Percentiles rank a stretch among this genome's conserved stretches.
Evolutionary conservation across 1,140 invertebrate species (phyloP).

Genomic region (honey bee (Apis mellifera)): Amel_HAv3.1 CM009937.2:4675001-4675500

Average conservation of each 20-base stretch:
- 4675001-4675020: conserved; percentile 44
- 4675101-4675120: conserved; percentile 13
- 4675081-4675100: conserved; percentile 14
- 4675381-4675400: not conserved
- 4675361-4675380: conserved; percentile 3
- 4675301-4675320: not conserved
- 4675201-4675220: too few relatives aligned
- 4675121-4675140: not conserved
- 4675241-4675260: too few relatives aligned
- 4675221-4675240: too few relatives aligned
- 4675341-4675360: conserved; percentile 1
- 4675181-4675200: too few relatives aligned
- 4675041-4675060: not conserved
- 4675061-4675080: not conserved
- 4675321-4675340: not conserved
- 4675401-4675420: not conserved
- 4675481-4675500: not conserved
- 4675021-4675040: conserved; percentile 17
- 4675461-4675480: not conserved
- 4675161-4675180: not conserved
- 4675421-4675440: not conserved
- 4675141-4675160: not conserved
- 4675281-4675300: not conserved
- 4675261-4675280: not conserved
- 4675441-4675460: not conserved